Base-by-base conservation (phyloP, 2,888 invertebrate genomes). In the Mechanitis mazaeus region DNA sequence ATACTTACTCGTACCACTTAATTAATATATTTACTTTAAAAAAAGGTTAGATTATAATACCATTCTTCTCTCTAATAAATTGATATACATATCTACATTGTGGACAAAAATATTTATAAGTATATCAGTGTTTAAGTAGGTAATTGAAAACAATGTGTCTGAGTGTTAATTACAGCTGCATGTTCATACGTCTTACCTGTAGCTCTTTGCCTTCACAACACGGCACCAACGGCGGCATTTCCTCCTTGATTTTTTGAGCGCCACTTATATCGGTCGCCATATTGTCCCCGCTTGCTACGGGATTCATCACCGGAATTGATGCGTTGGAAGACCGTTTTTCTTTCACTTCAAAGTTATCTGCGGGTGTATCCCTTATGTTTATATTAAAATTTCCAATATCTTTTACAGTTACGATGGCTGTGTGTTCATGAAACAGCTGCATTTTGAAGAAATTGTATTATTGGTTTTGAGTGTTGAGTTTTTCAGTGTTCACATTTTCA, bases 201-300 rank as follows among this genome's bases (percentile, higher is more conserved):
- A 90, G 72, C 67, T 88, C 88, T 66, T 75, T 83, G 2, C 89
- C 90, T 65, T 90, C 89, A 62, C 88, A 89, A 70, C 88, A 89
- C 4, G 89, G 89, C 50, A 89, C 81, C 9, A 90, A 80, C 2
- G 81, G 70, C 0, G 87, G 87, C 59, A 81, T 66, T 50, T 88
- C 89, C 46, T 87, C 87, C 64, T 85, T 87, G 46, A 85, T 70
- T 59, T 81, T 85, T 60, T 85, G 88, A 2, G 79, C 70, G 2
- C 84, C 83, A 65, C 77, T 82, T n/a, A 85, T 71, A 2, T 78
- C 81, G 1, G 78, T 81, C 9, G 85, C 70, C 64, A 90, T 79
- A 57, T 88, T 89, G 71, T 90, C 89, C 3, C 90, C 90, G 61
- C 90, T 90, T 1, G 88, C 88, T 45, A 90, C 90, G 0, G 87